Evolutionary conservation across 1,140 invertebrate species (phyloP).

Genomic region (Drosophila elegans): DNA sequence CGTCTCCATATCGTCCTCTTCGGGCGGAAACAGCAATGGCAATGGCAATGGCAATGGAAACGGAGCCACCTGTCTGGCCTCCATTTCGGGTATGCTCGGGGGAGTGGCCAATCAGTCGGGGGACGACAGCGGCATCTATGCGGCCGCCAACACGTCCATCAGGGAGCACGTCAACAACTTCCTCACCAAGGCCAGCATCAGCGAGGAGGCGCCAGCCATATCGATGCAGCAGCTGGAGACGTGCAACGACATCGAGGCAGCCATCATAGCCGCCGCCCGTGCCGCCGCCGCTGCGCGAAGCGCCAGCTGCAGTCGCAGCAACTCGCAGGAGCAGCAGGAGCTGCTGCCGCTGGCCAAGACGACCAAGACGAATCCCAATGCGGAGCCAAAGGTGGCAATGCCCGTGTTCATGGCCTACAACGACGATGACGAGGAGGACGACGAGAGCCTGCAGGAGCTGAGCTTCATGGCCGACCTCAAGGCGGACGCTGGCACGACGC

Average conservation of each 20-base stretch:
- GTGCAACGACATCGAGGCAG: constrained; percentile 81
- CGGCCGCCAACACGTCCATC: constrained; percentile 54
- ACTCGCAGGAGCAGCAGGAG: constrained; percentile 64
- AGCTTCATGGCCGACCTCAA: constrained; percentile 64
- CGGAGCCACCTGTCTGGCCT: constrained; percentile 14
- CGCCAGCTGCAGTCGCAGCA: constrained; percentile 61
- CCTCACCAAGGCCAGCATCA: constrained; percentile 66
- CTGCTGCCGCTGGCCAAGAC: constrained; percentile 6
- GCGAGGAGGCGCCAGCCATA: constrained; percentile 33
- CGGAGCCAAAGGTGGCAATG: constrained; percentile 2
- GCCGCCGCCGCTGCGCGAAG: constrained; percentile 66
- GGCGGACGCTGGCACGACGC: constrained; percentile 2
- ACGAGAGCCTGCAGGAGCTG: constrained; percentile 52
- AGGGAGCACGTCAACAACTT: constrained; percentile 68
- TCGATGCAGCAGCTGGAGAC: constrained; percentile 72
- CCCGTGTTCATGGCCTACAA: constrained; percentile 50
- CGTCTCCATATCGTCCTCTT: constrained; percentile 39
- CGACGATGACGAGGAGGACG: constrained; percentile 41
- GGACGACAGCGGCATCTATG: constrained; percentile 76
- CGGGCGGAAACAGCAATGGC: not conserved
- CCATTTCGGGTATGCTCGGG: constrained; percentile 23
- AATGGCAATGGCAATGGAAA: constrained; percentile 4
- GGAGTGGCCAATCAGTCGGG: constrained; percentile 65
- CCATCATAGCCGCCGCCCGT: constrained; percentile 77
- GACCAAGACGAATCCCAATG: not conserved